Percentiles rank a stretch among this genome's conserved stretches.
Evolutionary conservation across 2,888 invertebrate genomes (phyloP).

Genomic region (Orthonychiurus folsomi): DNA sequence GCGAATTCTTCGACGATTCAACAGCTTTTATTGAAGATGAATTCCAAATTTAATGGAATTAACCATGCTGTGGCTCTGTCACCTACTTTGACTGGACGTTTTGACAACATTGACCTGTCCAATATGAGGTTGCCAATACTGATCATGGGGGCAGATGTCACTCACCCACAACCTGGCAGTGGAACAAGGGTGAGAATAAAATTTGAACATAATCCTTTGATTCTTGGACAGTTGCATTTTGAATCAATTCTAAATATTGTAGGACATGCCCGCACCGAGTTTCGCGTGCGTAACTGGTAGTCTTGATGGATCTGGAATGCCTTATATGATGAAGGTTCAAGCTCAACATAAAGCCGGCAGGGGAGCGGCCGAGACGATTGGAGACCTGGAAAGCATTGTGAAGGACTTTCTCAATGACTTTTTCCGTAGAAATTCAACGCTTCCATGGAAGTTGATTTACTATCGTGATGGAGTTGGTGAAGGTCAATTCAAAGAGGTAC

Average conservation of each 20-base stretch:
- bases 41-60: slow-evolving; percentile 45
- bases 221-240: not conserved
- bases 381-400: slow-evolving; percentile 61
- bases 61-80: slow-evolving; percentile 41
- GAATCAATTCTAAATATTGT: not conserved
- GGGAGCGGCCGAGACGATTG: slow-evolving; percentile 58
- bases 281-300: slow-evolving; percentile 19
- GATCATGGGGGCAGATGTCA: slow-evolving; percentile 48
- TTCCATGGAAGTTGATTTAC: slow-evolving; percentile 61
- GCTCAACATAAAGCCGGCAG: slow-evolving; percentile 19
- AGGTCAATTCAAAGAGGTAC: slow-evolving; percentile 56
- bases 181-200: not conserved
- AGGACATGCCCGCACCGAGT: slow-evolving; percentile 14
- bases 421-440: slow-evolving; percentile 45
- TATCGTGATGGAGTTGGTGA: slow-evolving; percentile 77
- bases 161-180: slow-evolving; percentile 5
- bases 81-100: slow-evolving; percentile 9
- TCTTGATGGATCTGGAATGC: slow-evolving; percentile 19
- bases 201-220: not conserved
- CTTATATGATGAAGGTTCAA: slow-evolving; percentile 20
- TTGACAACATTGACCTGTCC: slow-evolving; percentile 13
- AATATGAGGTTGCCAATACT: slow-evolving; percentile 42
- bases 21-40: slow-evolving; percentile 44
- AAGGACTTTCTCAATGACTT: slow-evolving; percentile 57
- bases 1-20: slow-evolving; percentile 13